Evolutionary conservation across 1,140 invertebrate species (phyloP).

Genomic region (Rhynchophorus ferrugineus): DNA sequence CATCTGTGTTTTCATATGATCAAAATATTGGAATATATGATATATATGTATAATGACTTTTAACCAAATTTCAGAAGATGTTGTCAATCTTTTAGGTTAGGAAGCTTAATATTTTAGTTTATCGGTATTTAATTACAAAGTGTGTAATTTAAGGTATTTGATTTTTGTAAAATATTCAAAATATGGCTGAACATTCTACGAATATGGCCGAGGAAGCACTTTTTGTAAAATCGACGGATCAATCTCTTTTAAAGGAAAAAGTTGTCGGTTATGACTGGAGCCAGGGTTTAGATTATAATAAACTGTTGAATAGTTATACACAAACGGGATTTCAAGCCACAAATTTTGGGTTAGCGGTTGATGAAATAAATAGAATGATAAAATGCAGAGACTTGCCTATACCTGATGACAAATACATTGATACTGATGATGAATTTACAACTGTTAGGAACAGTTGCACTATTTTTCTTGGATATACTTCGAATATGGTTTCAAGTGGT

Average conservation of each 20-base stretch:
- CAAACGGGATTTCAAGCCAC: constrained; percentile 94
- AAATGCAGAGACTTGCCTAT: constrained; percentile 57
- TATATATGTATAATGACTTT: no score
- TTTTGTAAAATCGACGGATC: constrained; percentile 32
- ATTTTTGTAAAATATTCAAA: no score
- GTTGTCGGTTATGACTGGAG: constrained; percentile 90
- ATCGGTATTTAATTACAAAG: no score
- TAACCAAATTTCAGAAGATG: no score
- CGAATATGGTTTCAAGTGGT: constrained; percentile 94
- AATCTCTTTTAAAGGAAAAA: constrained; percentile 35
- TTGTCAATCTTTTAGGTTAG: no score
- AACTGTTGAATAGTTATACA: constrained; percentile 72
- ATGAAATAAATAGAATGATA: constrained; percentile 92
- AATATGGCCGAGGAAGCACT: constrained; percentile 26
- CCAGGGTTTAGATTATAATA: constrained; percentile 80
- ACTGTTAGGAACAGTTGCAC: constrained; percentile 77
- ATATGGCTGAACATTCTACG: not conserved
- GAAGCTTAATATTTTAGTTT: no score
- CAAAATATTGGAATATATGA: no score
- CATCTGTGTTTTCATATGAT: no score
- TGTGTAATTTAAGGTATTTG: no score
- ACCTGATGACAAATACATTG: constrained; percentile 56
- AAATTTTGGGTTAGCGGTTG: constrained; percentile 83
- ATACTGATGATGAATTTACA: constrained; percentile 75
- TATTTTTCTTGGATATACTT: constrained; percentile 97